phyloP scores from a whole-genome alignment of 2,113 vertebrate genomes.

The Martes martes region DNA sequence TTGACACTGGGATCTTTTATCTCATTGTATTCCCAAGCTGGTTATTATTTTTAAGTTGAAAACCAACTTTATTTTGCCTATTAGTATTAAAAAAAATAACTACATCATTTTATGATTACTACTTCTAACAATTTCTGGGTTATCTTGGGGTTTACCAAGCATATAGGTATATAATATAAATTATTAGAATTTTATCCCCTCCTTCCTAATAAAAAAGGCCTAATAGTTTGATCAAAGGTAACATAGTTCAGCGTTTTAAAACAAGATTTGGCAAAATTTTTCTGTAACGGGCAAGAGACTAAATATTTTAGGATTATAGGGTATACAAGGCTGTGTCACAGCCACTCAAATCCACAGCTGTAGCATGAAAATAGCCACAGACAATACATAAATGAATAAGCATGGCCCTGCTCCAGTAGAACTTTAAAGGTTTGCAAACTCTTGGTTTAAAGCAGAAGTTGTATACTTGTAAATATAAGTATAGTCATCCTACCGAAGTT shows the following conservation, averaged over 20 bases:
- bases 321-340: background rate
- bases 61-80: background rate
- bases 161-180: background rate
- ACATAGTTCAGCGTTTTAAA: background rate
- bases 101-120: background rate
- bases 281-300: background rate
- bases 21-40: background rate
- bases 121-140: slow-evolving; percentile 31
- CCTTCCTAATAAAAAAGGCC: background rate
- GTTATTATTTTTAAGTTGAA: background rate
- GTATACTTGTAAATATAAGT: background rate
- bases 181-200: background rate
- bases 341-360: background rate
- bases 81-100: slow-evolving; percentile 12
- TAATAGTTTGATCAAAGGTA: background rate
- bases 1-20: background rate
- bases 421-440: background rate
- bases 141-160: background rate
- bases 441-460: background rate
- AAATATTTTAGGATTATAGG: slow-evolving; percentile 1
- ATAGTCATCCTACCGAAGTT: background rate
- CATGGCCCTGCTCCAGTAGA: background rate
- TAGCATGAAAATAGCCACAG: background rate
- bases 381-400: background rate
- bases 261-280: background rate